A percentile compares a stretch with the other conserved stretches of the same genome.
Evolutionary conservation across 1,140 invertebrate genomes (phyloP).

Genomic region (Tribolium castaneum): DNA sequence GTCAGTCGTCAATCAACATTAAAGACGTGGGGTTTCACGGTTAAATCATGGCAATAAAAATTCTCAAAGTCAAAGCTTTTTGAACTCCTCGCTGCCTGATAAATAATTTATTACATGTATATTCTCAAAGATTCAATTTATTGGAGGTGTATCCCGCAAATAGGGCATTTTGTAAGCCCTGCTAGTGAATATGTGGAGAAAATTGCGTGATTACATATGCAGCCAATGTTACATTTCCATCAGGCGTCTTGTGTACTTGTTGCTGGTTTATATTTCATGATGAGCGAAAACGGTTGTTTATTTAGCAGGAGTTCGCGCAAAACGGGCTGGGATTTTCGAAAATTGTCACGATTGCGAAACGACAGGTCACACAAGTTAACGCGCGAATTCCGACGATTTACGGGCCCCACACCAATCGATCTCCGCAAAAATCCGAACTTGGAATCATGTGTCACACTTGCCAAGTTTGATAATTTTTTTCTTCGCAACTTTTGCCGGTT

Average conservation of each 20-base stretch:
- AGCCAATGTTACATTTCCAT: constrained; percentile 37
- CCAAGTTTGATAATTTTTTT: constrained; percentile 30
- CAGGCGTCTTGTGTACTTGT: constrained; percentile 7
- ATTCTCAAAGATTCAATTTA: not conserved
- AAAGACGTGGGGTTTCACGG: not conserved
- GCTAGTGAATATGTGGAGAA: not conserved
- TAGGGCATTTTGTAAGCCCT: too few species aligned
- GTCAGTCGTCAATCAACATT: not conserved
- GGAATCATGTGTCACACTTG: constrained; percentile 24
- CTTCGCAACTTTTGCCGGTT: constrained; percentile 10
- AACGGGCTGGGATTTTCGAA: not conserved
- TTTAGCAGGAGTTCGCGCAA: not conserved
- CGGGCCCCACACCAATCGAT: not conserved
- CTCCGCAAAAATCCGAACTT: constrained; percentile 12
- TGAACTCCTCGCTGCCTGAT: not conserved
- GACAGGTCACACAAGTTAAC: constrained; percentile 23
- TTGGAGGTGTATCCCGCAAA: not conserved
- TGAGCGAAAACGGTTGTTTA: not conserved
- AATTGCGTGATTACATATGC: constrained; percentile 19
- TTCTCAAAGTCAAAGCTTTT: not conserved
- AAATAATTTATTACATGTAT: not conserved
- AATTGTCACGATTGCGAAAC: constrained; percentile 2
- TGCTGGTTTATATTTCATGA: constrained; percentile 32
- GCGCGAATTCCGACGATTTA: constrained; percentile 14
- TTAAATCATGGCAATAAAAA: not conserved